Evolutionary conservation across 2,797 vertebrate genomes (phyloP), one percentile per base, ranked within the genome.

Genomic region (Galagoides demidoff): DNA sequence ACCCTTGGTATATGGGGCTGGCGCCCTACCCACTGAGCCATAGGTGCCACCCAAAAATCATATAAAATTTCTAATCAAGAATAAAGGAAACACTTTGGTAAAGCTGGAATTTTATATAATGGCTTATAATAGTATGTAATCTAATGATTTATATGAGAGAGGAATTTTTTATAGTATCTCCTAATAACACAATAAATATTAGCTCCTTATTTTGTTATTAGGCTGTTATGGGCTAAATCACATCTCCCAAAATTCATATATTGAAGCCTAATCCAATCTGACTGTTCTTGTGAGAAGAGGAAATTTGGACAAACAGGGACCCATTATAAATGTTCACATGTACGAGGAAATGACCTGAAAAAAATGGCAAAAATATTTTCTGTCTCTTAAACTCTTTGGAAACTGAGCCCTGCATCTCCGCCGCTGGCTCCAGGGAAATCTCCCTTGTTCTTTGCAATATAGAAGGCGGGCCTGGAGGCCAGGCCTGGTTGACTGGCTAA

Each of bases 151-250:
- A 17, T 85, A 37, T 76, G 37, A 83, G 25, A 76, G 68, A 71
- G 23, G 49, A 52, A 52, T 37, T 29, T 23, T 66, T 73, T 93
- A 73, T 4, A 27, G 39, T 76, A 59, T 16, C 31, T 87, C 73
- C 39, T 77, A 34, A 63, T 43, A 57, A 39, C 77, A 91, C 43
- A 78, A 20, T 66, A 81, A 83, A 64, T 74, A 81, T 49, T 90
- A 81, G 71, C n/a, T 89, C 63, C 55, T 64, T 23, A 39, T 84
- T 92, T 92, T 85, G 79, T 71, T 73, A n/a, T 92, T 63, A 73
- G 64, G 77, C 57, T 37, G 5, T 66, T 66, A 43, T 5, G 34
- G 78, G 49, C 34, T 52, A 55, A 96, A 93, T 23, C 49, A 39
- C 49, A 9, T 64, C n/a, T n/a, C 37, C 20, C 23, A 19, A 22